Conservation (phyloP, 1,140 invertebrate species). For the Chironomus tepperi region DNA sequence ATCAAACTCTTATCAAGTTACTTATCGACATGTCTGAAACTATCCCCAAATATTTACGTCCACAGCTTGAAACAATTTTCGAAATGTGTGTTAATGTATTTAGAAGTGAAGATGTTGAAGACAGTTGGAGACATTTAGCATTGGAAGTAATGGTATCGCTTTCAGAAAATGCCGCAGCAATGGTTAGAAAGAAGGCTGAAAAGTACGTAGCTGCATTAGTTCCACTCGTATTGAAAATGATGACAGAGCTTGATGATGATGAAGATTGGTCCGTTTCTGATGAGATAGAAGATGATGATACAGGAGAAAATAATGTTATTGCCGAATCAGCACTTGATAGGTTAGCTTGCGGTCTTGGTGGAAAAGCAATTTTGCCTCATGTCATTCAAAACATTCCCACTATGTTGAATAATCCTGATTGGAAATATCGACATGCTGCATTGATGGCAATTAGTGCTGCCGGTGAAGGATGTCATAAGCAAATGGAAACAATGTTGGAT, state of each 20-base stretch:
- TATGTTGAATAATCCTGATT: constrained; percentile 78
- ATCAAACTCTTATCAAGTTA: constrained; percentile 83
- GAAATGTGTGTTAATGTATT: constrained; percentile 85
- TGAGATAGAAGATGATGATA: constrained; percentile 76
- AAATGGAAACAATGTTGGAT: constrained; percentile 89
- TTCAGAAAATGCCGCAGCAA: constrained; percentile 88
- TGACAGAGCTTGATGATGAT: constrained; percentile 95
- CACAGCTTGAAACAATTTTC: constrained; percentile 79
- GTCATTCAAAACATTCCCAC: constrained; percentile 75
- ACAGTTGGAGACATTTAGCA: constrained; percentile 82
- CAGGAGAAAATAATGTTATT: constrained; percentile 82
- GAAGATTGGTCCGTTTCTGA: constrained; percentile 72
- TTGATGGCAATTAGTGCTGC: constrained; percentile 97
- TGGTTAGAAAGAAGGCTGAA: constrained; percentile 82
- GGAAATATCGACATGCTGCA: constrained; percentile 86
- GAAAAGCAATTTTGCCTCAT: constrained; percentile 87
- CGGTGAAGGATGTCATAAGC: constrained; percentile 95
- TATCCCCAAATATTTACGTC: constrained; percentile 83
- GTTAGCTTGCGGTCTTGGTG: constrained; percentile 89
- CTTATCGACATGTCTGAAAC: constrained; percentile 90
- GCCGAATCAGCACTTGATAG: constrained; percentile 95
- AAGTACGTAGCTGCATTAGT: constrained; percentile 73
- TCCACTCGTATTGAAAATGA: constrained; percentile 82
- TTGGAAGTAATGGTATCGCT: constrained; percentile 92
- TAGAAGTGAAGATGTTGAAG: constrained; percentile 61